Evolutionary conservation across 2,888 invertebrate genomes (phyloP).

Genomic region (Diplolepis rosae): DNA sequence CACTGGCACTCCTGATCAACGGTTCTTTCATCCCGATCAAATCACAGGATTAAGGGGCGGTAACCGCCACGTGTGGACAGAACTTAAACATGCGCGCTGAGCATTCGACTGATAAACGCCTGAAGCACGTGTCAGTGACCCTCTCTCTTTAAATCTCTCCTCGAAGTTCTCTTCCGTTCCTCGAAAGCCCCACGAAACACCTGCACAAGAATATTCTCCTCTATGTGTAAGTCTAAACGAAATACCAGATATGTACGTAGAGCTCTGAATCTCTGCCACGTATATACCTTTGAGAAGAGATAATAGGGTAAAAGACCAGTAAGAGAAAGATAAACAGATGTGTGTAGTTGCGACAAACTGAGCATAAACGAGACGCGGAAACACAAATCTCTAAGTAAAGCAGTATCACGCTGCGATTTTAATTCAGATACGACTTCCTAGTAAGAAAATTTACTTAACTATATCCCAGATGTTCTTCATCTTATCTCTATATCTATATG

Average conservation of each 20-base stretch:
- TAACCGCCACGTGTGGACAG: conserved; percentile 48
- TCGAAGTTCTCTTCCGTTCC: conserved; percentile 19
- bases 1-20: conserved; percentile 1
- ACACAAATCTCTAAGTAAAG: not conserved
- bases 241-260: not conserved
- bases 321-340: not conserved
- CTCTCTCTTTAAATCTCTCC: conserved; percentile 36
- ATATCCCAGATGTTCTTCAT: conserved; percentile 27
- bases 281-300: not conserved
- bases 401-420: not conserved
- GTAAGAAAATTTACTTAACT: not conserved
- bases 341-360: not conserved
- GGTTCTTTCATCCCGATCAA: conserved; percentile 30
- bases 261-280: not conserved
- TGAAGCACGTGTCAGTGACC: conserved; percentile 66
- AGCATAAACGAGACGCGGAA: not conserved
- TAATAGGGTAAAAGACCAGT: too few relatives aligned
- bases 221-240: not conserved
- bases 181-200: not conserved
- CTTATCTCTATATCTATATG: too few relatives aligned
- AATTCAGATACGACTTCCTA: not conserved
- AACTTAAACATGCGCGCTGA: conserved; percentile 53
- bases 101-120: conserved; percentile 60
- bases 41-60: conserved; percentile 45
- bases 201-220: not conserved